phyloP scores from a whole-genome alignment of 2,113 vertebrate species.

The Podilymbus podiceps region DNA sequence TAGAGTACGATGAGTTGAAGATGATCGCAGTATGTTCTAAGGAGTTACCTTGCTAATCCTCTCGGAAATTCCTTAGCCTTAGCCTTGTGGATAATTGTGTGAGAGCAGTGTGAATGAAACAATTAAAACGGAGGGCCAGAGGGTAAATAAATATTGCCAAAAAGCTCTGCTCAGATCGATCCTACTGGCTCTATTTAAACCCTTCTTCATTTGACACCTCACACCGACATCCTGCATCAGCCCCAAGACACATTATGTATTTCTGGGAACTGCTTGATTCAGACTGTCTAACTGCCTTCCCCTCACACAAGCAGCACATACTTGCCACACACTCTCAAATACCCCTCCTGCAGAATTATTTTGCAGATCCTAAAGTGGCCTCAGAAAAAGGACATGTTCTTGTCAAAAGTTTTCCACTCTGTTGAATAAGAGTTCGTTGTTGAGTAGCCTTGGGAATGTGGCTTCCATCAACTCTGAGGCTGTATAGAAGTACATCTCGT shows the following conservation, averaged over 20 bases:
- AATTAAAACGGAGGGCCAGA: slow-evolving; percentile 10
- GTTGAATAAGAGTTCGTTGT: not conserved
- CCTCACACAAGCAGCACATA: not conserved
- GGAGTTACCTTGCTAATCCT: not conserved
- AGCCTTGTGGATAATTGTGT: not conserved
- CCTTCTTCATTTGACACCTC: not conserved
- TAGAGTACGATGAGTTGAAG: accelerated
- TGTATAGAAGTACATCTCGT: not conserved
- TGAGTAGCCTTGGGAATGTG: not conserved
- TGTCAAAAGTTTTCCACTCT: not conserved
- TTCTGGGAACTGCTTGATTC: not conserved
- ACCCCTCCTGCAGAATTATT: not conserved
- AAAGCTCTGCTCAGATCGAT: not conserved
- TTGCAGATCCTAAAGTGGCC: not conserved
- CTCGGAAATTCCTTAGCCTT: not conserved
- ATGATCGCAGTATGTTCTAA: not conserved
- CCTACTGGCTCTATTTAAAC: not conserved
- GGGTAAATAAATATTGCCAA: not conserved
- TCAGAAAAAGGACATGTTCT: not conserved
- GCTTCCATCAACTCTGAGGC: not conserved
- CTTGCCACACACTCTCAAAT: accelerated
- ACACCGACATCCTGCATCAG: not conserved
- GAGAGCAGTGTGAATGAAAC: not conserved
- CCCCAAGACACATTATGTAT: not conserved
- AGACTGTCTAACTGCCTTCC: not conserved